A percentile compares a stretch with the other conserved stretches of the same genome.
These are phyloP conservation scores for Polydrusus tereticollis DNA, from an alignment of 2,888 invertebrate genomes.

Conservation along the genomic window DNA sequence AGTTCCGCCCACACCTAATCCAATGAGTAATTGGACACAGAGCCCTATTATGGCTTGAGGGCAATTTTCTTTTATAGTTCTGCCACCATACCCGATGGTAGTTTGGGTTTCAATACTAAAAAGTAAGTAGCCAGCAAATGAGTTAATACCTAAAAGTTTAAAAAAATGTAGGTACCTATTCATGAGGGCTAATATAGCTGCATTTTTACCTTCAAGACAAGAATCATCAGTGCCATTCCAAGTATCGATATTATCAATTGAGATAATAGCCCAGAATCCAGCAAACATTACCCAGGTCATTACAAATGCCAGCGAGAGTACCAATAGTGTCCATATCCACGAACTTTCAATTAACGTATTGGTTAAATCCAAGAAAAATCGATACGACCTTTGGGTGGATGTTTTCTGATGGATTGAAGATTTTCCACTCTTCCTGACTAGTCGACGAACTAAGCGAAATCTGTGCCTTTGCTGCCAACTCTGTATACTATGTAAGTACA, in stretches of 20 bases:
- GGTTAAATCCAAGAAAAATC: conserved; percentile 69
- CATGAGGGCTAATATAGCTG: neutral
- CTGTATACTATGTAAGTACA: conserved; percentile 33
- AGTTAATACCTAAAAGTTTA: conserved; percentile 68
- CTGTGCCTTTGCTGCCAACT: conserved; percentile 48
- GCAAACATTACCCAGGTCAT: conserved; percentile 86
- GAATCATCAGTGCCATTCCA: conserved; percentile 67
- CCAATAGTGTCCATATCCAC: conserved; percentile 79
- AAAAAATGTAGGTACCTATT: neutral
- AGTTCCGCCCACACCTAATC: conserved; percentile 64
- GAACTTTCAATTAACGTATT: conserved; percentile 78
- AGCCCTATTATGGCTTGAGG: conserved; percentile 70
- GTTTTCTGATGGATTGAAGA: conserved; percentile 56
- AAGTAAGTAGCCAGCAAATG: conserved; percentile 78
- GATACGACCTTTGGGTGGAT: conserved; percentile 44
- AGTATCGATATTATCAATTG: conserved; percentile 80
- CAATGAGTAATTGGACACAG: conserved; percentile 61
- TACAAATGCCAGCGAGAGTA: conserved; percentile 76
- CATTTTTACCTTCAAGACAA: conserved; percentile 48
- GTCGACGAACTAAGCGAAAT: conserved; percentile 51
- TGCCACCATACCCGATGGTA: conserved; percentile 86
- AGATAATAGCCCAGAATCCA: conserved; percentile 82
- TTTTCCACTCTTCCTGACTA: conserved; percentile 59
- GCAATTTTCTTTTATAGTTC: conserved; percentile 83
- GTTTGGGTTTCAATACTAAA: conserved; percentile 88